Percentiles rank a stretch among this genome's conserved stretches.
Evolutionary conservation across 2,113 vertebrate species (phyloP).

Genomic region (Diadophis punctatus): DNA sequence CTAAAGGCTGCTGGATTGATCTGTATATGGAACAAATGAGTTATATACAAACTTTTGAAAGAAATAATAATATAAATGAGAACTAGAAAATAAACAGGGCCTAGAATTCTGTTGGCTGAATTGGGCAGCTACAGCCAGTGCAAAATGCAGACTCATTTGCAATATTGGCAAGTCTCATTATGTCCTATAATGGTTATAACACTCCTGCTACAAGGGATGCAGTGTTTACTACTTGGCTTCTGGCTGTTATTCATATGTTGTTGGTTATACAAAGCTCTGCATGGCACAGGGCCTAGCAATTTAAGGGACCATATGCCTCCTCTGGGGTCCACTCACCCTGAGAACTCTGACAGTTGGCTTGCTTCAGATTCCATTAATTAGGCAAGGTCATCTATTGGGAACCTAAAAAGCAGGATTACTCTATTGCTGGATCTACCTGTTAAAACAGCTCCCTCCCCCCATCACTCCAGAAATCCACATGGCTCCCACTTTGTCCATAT

Average conservation of each 20-base stretch:
- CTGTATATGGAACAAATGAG: conserved; percentile 65
- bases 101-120: not conserved
- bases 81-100: not conserved
- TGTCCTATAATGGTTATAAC: not conserved
- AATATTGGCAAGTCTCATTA: not conserved
- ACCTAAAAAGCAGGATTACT: not conserved
- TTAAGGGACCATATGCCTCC: not conserved
- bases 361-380: not conserved
- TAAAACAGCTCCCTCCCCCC: not conserved
- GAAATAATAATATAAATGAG: not conserved
- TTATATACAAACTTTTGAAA: conserved; percentile 18
- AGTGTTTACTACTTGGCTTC: not conserved
- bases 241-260: not conserved
- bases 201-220: not conserved
- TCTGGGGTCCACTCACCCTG: not conserved
- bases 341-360: not conserved
- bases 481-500: not conserved
- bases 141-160: not conserved
- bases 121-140: not conserved
- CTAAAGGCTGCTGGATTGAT: conserved; percentile 92
- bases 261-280: not conserved
- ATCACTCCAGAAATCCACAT: not conserved
- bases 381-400: not conserved
- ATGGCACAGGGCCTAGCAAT: not conserved
- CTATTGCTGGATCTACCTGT: not conserved